Percentiles rank a stretch among this genome's conserved stretches.
Evolutionary conservation across 2,888 invertebrate species (phyloP).

Genomic region (Eudemis profundana): DNA sequence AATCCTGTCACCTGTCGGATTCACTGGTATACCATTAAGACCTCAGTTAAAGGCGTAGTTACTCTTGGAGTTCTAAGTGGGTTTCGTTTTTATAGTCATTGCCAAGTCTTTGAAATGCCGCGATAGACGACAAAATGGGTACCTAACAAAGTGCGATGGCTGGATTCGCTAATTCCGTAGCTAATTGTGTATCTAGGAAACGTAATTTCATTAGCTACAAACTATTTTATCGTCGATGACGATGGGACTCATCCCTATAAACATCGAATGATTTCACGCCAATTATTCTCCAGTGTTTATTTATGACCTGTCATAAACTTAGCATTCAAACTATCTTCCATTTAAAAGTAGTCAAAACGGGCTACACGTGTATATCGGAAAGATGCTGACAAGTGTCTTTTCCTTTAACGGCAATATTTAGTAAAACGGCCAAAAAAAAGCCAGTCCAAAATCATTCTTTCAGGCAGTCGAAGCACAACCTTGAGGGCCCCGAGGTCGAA

Average conservation of each 20-base stretch:
- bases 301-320: too few species aligned
- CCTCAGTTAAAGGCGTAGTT: conserved; percentile 7
- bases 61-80: conserved; percentile 8
- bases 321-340: too few species aligned
- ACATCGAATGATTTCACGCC: not conserved
- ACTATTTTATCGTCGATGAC: not conserved
- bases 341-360: too few species aligned
- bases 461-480: conserved; percentile 31
- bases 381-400: too few species aligned
- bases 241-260: not conserved
- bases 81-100: conserved; percentile 13
- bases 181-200: not conserved
- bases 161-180: not conserved
- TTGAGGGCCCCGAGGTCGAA: conserved; percentile 41
- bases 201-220: not conserved
- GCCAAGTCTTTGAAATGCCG: conserved; percentile 12
- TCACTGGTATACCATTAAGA: conserved; percentile 2
- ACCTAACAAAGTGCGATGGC: not conserved
- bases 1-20: conserved; percentile 41
- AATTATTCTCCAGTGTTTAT: not conserved
- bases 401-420: not conserved
- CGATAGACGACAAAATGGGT: not conserved
- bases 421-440: not conserved
- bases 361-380: too few species aligned
- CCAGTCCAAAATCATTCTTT: conserved; percentile 19